Conservation (phyloP, 2,113 vertebrate species). For the Myanophis thanlyinensis region DNA sequence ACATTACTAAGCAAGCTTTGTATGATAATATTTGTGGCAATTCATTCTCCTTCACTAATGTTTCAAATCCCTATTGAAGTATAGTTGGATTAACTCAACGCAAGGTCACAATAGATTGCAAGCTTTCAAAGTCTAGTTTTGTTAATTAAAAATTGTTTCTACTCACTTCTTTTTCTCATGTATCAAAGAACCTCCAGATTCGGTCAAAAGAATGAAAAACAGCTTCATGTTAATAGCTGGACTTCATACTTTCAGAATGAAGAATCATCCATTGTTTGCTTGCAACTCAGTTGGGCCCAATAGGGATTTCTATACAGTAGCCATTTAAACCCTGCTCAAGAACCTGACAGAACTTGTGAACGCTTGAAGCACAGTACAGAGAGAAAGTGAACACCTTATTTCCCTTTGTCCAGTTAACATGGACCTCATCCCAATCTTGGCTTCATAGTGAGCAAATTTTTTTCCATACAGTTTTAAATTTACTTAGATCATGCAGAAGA, state of each 20-base stretch:
- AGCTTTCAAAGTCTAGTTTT: neutral
- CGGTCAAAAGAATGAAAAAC: neutral
- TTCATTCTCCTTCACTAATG: neutral
- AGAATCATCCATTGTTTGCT: neutral
- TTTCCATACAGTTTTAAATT: neutral
- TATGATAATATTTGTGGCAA: neutral
- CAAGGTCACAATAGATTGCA: neutral
- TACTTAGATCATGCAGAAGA: neutral
- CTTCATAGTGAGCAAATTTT: neutral
- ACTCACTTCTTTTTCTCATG: neutral
- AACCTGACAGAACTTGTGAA: neutral
- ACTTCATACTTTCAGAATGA: neutral
- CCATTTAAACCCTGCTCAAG: neutral
- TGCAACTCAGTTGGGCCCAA: neutral
- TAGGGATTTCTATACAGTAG: neutral
- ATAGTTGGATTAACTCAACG: neutral
- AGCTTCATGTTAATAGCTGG: neutral
- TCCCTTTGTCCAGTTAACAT: neutral
- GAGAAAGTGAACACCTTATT: neutral
- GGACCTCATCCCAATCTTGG: neutral
- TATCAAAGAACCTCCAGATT: neutral
- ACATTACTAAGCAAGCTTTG: neutral
- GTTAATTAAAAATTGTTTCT: neutral
- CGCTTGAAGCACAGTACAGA: neutral
- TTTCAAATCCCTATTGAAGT: neutral